These are phyloP conservation scores for Crypturellus tataupa DNA, from an alignment of 2,797 vertebrate genomes.

Conservation along the genomic window DNA sequence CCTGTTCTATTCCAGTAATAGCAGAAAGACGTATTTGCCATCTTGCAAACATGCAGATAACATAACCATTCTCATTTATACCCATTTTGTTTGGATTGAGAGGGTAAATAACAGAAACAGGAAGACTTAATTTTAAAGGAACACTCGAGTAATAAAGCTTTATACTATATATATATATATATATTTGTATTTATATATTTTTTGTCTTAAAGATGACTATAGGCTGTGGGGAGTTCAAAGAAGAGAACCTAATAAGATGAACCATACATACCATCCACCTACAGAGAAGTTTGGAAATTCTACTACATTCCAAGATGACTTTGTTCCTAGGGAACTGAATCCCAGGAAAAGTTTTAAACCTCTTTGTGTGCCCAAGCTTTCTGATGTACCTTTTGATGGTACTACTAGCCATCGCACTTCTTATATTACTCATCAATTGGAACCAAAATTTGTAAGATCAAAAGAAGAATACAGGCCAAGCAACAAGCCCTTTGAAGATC, in stretches of 20 bases:
- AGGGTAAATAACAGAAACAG: background rate
- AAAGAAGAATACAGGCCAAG: conserved; percentile 82
- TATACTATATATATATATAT: no score
- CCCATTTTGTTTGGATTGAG: background rate
- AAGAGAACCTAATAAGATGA: conserved; percentile 78
- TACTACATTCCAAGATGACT: conserved; percentile 88
- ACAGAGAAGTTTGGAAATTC: conserved; percentile 84
- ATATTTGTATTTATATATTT: background rate
- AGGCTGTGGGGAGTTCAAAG: conserved; percentile 81
- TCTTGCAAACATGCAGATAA: background rate
- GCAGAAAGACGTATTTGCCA: background rate
- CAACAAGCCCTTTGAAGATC: conserved; percentile 80
- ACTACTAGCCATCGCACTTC: conserved; percentile 81
- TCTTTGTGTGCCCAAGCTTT: conserved; percentile 26
- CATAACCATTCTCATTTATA: background rate
- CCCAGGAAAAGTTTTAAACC: conserved; percentile 83
- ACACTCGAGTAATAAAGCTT: background rate
- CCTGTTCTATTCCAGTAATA: background rate
- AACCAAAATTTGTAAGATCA: conserved; percentile 62
- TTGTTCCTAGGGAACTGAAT: conserved; percentile 69
- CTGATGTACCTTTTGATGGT: conserved; percentile 76
- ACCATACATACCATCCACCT: conserved; percentile 78
- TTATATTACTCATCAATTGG: conserved; percentile 78
- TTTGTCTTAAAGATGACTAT: conserved; percentile 84
- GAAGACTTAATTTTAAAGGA: conserved; percentile 20